These are phyloP conservation scores for Zapus hudsonius DNA, from an alignment of 2,113 vertebrate species.

Conservation along the genomic window DNA sequence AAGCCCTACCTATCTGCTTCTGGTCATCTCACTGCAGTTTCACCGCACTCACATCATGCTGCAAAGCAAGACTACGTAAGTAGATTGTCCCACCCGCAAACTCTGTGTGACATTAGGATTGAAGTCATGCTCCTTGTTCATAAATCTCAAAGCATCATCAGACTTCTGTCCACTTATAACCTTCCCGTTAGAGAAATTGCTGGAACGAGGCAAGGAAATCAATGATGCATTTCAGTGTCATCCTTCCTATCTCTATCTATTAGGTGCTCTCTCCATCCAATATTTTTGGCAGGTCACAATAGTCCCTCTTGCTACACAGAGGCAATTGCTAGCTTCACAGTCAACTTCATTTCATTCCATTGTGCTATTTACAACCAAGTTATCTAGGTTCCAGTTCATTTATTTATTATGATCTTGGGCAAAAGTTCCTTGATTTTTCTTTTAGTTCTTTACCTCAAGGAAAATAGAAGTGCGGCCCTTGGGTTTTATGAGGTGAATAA, in stretches of 20 bases:
- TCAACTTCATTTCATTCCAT: neutral
- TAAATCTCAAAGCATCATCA: neutral
- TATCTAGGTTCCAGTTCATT: slow-evolving; percentile 15
- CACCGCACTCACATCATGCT: too few species aligned
- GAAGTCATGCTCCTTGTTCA: neutral
- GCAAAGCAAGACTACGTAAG: neutral
- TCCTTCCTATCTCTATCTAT: neutral
- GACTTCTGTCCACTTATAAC: neutral
- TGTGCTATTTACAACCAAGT: neutral
- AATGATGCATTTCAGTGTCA: neutral
- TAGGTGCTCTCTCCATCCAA: neutral
- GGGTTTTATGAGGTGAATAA: neutral
- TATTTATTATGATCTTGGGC: neutral
- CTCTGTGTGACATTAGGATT: neutral
- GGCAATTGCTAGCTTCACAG: neutral
- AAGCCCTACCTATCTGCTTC: too few species aligned
- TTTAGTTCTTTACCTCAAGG: neutral
- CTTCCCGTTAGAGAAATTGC: neutral
- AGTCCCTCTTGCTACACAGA: neutral
- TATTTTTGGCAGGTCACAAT: neutral
- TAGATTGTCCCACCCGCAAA: neutral
- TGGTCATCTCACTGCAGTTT: neutral
- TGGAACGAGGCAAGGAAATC: neutral
- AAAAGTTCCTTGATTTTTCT: neutral
- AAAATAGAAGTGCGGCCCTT: neutral